Base-by-base conservation (phyloP, 2,797 vertebrate species). In the Ptychobarbus kaznakovi region DNA sequence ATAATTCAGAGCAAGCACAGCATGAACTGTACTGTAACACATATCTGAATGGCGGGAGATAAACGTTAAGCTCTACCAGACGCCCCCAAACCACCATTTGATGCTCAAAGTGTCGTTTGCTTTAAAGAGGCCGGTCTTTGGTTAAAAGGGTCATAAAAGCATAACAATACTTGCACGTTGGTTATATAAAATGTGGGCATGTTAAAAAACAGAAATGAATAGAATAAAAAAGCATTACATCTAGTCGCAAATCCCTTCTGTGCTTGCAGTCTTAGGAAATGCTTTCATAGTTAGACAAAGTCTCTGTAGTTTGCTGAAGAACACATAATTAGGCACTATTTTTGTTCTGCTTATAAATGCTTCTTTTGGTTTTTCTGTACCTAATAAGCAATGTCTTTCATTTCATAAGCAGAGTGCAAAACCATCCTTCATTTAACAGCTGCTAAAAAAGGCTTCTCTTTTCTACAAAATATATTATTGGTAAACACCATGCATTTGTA, bases 251-350 rank as follows among this genome's bases (percentile, higher is more conserved):
- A 76, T 68, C 72, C 61, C 28, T 56, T 53, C n/a, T 69, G 32
- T 61, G 70, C 63, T 44, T 42, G 35, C 12, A 69, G 38, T 63
- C 51, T 38, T 38, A 85, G 18, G 20, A 79, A 85, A 80, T 18
- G 53, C 66, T 72, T 75, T 87, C 20, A 40, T 63, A 46, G 25
- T 40, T 22, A 61, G 40, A 81, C 16, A 81, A 65, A 80, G 32
- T 25, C 53, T 51, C 40, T 42, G 40, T n/a, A 72, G 42, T 82
- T 76, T 68, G 44, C 40, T 35, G 22, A 46, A 49, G 40, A 81
- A 72, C 32, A 74, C 66, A 80, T 74, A 49, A 81, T 75, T 76
- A 87, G 73, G 38, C 49, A 69, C 72, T 58, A 69, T 76, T 84
- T 81, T 42, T 49, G 65, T 77, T 61, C 44, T 25, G 13, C 20